phyloP scores from a whole-genome alignment of 2,888 invertebrate genomes.

The Acleris cristana region DNA sequence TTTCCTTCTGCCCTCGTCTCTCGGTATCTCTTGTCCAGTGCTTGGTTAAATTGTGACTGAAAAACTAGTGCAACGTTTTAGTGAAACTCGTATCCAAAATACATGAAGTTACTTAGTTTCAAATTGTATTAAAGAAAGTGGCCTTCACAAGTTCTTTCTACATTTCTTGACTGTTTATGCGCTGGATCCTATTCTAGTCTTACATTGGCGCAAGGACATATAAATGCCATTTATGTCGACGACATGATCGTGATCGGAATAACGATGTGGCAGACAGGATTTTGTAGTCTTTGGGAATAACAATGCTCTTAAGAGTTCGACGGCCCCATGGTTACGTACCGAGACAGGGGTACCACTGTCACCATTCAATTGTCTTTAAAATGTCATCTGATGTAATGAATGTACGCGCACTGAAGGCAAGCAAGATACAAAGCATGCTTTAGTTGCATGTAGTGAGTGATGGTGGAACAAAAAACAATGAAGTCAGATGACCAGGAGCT shows the following conservation, averaged over 20 bases:
- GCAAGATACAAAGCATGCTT: neutral
- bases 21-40: neutral
- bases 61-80: slow-evolving; percentile 1
- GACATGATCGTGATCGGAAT: slow-evolving; percentile 69
- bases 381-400: slow-evolving; percentile 56
- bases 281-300: slow-evolving; percentile 76
- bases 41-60: slow-evolving; percentile 12
- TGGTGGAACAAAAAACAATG: slow-evolving; percentile 71
- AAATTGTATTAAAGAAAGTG: neutral
- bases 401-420: slow-evolving; percentile 7
- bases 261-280: slow-evolving; percentile 61
- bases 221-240: slow-evolving; percentile 64
- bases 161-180: slow-evolving; percentile 7
- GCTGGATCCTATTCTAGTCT: slow-evolving; percentile 10
- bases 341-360: slow-evolving; percentile 54
- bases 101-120: neutral
- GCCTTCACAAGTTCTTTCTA: neutral
- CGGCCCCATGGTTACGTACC: slow-evolving; percentile 70
- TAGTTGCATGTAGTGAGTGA: slow-evolving; percentile 47
- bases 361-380: slow-evolving; percentile 58
- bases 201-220: slow-evolving; percentile 54
- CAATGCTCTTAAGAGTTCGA: slow-evolving; percentile 73
- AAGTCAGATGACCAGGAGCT: slow-evolving; percentile 66
- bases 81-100: neutral
- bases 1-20: slow-evolving; percentile 41